Base-by-base conservation (phyloP, 2,888 invertebrate species). In the Silvanus unidentatus region DNA sequence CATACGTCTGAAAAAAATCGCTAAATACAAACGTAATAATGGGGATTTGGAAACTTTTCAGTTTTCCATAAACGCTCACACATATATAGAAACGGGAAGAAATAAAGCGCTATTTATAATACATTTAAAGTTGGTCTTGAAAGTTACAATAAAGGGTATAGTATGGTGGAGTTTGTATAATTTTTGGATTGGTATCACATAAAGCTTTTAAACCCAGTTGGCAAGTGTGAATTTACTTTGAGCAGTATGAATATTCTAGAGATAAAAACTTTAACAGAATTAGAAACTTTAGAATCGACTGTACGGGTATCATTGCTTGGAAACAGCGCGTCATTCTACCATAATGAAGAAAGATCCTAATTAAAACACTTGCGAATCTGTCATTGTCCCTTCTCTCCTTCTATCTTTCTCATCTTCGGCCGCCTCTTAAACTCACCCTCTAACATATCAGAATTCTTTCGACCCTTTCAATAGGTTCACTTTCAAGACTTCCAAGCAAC, bases 341-440 rank as follows among this genome's bases (percentile, higher is more conserved):
- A 52, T 59, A 60, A 60, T 53, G 59, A 57, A 60, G 60, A 59
- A 60, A 58, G 59, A 58, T 56, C 49, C 57, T 61, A 61, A 61
- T 61, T 60, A 61, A 61, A 60, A 60, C 52, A 53, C 48, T 55
- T 50, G 53, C 44, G 54, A 50, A 57, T 59, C 55, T 52, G 56
- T 55, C 55, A 54, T 52, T 54, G 52, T 54, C 51, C 44, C 45
- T 45, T 49, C 52, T n/a, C n/a, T 47, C 3, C 22, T 22, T 8
- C 4, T 8, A 22, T 22, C 22, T 22, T 22, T 22, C 22, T 3
- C 22, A 5, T 8, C 22, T 8, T 5, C 22, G 8, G 22, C 22
- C 8, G 22, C 22, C 22, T 22, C 22, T 22, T 22, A 3, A 15
- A 8, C 39, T 22, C 28, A 22, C 11, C 5, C 39, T 6, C 28